Conservation (phyloP, 92 coral and sea anemone species). For the Porites lobata region DNA sequence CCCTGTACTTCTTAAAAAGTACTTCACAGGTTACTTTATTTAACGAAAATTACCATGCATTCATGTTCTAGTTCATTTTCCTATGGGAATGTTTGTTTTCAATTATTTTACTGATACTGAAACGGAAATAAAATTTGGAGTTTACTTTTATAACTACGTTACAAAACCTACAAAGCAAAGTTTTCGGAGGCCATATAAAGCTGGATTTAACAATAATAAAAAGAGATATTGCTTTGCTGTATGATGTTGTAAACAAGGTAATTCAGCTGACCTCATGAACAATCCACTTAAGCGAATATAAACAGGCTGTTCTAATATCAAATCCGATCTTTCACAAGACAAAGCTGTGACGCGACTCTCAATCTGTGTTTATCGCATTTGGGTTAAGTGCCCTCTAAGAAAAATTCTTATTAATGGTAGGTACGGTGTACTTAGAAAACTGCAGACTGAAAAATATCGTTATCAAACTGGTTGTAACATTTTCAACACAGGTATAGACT, state of each 20-base stretch:
- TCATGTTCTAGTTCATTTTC: no score
- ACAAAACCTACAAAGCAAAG: no score
- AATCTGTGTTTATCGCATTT: not conserved
- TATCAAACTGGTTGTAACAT: not conserved
- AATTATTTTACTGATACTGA: no score
- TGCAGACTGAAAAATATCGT: no score
- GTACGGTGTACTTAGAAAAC: not conserved
- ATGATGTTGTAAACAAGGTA: slow-evolving; percentile 16
- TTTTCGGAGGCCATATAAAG: not conserved
- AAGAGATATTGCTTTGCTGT: slow-evolving; percentile 2
- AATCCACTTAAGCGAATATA: slow-evolving; percentile 16
- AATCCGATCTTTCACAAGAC: slow-evolving; percentile 3
- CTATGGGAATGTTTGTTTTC: no score
- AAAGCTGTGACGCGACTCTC: not conserved
- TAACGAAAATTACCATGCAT: no score
- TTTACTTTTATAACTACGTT: not conserved
- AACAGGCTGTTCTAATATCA: slow-evolving; percentile 26
- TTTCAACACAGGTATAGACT: not conserved
- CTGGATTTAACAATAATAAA: not conserved
- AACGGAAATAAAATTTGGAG: not conserved
- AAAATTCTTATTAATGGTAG: not conserved
- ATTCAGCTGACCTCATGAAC: not conserved
- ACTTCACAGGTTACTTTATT: no score
- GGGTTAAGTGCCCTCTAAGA: not conserved
- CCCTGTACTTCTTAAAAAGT: no score